phyloP scores from a whole-genome alignment of 2,113 vertebrate species.

The Sylvietta virens region DNA sequence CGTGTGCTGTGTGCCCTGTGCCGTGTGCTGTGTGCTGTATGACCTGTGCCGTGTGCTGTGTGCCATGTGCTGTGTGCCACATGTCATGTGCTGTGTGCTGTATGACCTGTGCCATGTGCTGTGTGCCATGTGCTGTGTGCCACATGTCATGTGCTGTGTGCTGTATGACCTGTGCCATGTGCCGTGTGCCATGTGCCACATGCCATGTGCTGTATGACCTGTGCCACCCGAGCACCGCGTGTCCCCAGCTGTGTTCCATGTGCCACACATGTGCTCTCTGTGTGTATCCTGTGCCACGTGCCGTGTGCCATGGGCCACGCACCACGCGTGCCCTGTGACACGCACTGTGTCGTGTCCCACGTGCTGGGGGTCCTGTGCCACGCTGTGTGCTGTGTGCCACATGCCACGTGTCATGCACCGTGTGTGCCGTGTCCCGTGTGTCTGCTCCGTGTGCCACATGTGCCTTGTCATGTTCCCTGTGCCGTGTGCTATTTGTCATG shows the following conservation, averaged over 20 bases:
- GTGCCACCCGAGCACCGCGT: too few relatives aligned
- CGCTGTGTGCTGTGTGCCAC: background rate
- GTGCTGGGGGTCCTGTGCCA: too few relatives aligned
- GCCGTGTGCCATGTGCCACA: background rate
- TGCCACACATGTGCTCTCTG: background rate
- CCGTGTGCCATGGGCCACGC: too few relatives aligned
- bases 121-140: accelerated
- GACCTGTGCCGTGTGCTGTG: accelerated
- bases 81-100: accelerated
- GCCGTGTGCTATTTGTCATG: accelerated
- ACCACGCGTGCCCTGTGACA: background rate
- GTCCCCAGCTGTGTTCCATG: background rate
- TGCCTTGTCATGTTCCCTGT: accelerated
- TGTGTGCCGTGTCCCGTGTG: background rate
- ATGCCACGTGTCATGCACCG: too few relatives aligned
- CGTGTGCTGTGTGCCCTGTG: accelerated
- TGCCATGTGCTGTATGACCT: accelerated
- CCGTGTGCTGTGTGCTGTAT: accelerated
- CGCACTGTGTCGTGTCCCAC: background rate
- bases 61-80: accelerated
- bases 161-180: too few relatives aligned
- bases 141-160: accelerated
- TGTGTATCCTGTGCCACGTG: background rate
- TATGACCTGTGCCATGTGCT: background rate
- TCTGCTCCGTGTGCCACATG: background rate